phyloP scores from a whole-genome alignment of 2,797 vertebrate genomes.

The Acanthurus tractus region DNA sequence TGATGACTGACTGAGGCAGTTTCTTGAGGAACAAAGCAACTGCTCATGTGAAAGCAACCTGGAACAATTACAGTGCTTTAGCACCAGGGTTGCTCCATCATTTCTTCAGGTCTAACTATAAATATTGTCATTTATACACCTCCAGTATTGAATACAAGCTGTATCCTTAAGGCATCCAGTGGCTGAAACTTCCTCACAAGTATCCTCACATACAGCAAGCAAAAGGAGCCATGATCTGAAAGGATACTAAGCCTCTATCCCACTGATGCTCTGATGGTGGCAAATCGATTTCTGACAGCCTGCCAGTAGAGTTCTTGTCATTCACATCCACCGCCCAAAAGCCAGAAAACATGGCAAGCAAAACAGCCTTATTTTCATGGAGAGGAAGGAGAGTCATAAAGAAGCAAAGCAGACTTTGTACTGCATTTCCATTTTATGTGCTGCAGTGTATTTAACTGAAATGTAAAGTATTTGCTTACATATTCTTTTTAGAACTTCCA shows the following conservation, averaged over 20 bases:
- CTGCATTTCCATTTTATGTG: slow-evolving; percentile 36
- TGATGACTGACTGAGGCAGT: slow-evolving; percentile 7
- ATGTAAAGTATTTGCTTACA: slow-evolving; percentile 27
- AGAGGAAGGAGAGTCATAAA: slow-evolving; percentile 25
- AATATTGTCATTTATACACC: no score
- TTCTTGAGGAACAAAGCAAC: no score
- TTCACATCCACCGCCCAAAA: slow-evolving; percentile 51
- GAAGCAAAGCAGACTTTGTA: slow-evolving; percentile 42
- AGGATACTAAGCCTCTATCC: slow-evolving; percentile 60
- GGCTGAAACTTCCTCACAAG: slow-evolving; percentile 4
- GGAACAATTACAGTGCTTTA: no score
- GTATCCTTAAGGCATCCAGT: slow-evolving; percentile 22
- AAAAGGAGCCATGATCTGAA: slow-evolving; percentile 43
- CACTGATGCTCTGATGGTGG: slow-evolving; percentile 68
- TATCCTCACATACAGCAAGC: slow-evolving; percentile 33
- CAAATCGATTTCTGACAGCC: slow-evolving; percentile 76
- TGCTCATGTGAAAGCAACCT: no score
- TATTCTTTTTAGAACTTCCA: slow-evolving; percentile 15
- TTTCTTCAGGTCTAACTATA: no score
- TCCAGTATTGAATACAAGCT: neutral
- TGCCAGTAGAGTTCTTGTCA: slow-evolving; percentile 68
- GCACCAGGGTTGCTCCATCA: no score
- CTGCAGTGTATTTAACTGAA: slow-evolving; percentile 37
- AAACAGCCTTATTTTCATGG: slow-evolving; percentile 59
- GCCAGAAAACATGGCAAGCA: slow-evolving; percentile 60